Conservation (phyloP, 2,113 vertebrate species). For the Limnothrissa miodon region DNA sequence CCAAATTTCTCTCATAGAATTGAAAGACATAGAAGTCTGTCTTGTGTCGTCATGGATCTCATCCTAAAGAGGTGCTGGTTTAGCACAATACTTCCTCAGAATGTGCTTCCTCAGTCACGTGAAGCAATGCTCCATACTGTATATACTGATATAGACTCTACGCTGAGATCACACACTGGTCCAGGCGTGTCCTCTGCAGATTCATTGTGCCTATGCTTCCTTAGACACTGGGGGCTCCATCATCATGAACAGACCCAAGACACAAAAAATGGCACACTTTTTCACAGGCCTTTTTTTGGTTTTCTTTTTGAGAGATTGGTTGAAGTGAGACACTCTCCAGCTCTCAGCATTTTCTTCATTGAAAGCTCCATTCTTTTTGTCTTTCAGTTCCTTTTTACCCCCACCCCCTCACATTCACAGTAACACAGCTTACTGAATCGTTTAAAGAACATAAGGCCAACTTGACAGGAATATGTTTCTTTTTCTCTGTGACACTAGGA, state of each 20-base stretch:
- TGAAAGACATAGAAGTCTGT: too few species aligned
- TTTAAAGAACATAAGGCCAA: constrained; percentile 55
- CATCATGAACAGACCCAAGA: neutral
- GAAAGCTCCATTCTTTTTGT: neutral
- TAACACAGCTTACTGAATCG: constrained; percentile 36
- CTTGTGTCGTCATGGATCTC: neutral
- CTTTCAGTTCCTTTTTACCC: neutral
- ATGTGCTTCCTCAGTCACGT: neutral
- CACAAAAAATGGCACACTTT: constrained; percentile 6
- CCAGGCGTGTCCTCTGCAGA: neutral
- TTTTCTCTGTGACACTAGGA: constrained; percentile 65
- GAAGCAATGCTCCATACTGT: neutral
- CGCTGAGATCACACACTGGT: neutral
- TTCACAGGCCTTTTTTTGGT: constrained; percentile 33
- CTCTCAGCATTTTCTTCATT: constrained; percentile 2
- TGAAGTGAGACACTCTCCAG: neutral
- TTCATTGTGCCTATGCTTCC: neutral
- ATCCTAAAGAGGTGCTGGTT: neutral
- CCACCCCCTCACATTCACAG: neutral
- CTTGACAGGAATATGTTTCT: constrained; percentile 63
- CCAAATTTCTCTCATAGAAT: too few species aligned
- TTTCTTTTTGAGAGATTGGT: constrained; percentile 34
- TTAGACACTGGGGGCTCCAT: neutral
- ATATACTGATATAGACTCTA: too few species aligned
- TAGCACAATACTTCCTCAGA: neutral